These are phyloP conservation scores for Vanessa atalanta DNA, from an alignment of 1,140 invertebrate species.

Conservation along the genomic window DNA sequence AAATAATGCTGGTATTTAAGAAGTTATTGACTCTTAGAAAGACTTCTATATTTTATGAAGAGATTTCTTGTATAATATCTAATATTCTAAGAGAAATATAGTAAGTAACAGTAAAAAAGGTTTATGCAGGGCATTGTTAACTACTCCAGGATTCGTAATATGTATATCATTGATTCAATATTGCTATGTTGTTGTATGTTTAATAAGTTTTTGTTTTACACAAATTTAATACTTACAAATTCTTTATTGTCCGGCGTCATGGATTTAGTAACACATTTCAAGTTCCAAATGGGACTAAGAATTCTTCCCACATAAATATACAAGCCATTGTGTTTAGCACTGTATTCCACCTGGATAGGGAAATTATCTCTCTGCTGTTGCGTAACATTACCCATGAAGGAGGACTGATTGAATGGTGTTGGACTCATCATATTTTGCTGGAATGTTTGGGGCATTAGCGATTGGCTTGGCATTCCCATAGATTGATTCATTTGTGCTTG, in stretches of 20 bases:
- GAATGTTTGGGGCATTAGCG: slow-evolving; percentile 59
- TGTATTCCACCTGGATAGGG: slow-evolving; percentile 84
- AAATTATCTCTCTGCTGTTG: slow-evolving; percentile 69
- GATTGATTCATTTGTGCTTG: slow-evolving; percentile 62
- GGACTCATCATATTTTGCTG: slow-evolving; percentile 64
- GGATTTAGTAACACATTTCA: slow-evolving; percentile 85
- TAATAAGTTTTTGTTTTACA: background rate
- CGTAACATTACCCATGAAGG: slow-evolving; percentile 60
- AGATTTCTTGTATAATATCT: too few relatives aligned
- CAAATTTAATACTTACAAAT: slow-evolving; percentile 77
- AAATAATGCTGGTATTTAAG: too few relatives aligned
- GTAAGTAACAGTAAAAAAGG: too few relatives aligned
- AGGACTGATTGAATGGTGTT: slow-evolving; percentile 64
- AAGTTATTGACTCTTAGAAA: too few relatives aligned
- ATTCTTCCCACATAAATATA: slow-evolving; percentile 95
- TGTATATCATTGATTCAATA: too few relatives aligned
- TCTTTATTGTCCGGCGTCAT: slow-evolving; percentile 81
- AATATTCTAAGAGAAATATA: too few relatives aligned
- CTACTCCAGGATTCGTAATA: too few relatives aligned
- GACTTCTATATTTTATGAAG: too few relatives aligned
- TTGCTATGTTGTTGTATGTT: background rate
- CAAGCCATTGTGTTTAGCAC: slow-evolving; percentile 95
- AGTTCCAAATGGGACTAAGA: slow-evolving; percentile 90
- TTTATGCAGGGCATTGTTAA: too few relatives aligned
- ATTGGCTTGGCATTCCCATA: slow-evolving; percentile 52